Conservation (phyloP, 2,113 vertebrate genomes). For the Neolamprologus devosi region DNA sequence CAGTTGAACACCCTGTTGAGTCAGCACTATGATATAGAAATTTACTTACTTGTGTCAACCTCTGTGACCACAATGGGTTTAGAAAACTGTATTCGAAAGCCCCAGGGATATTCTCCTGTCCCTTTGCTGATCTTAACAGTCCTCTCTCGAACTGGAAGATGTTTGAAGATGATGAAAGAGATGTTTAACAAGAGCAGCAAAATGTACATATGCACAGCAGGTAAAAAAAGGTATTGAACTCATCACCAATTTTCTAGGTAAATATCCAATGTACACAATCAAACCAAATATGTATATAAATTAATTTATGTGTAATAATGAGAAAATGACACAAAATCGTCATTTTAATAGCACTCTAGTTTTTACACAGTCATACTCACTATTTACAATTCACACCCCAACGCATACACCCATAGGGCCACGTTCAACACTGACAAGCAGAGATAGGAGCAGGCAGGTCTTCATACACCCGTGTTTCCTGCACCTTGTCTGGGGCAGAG, state of each 20-base stretch:
- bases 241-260: not conserved
- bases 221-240: not conserved
- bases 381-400: not conserved
- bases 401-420: not conserved
- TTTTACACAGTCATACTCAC: not conserved
- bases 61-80: slow-evolving; percentile 90
- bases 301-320: not conserved
- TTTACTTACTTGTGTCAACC: slow-evolving; percentile 87
- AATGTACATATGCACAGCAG: not conserved
- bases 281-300: not conserved
- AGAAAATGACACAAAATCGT: not conserved
- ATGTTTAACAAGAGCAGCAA: not conserved
- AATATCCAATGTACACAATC: not conserved
- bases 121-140: slow-evolving; percentile 82
- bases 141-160: slow-evolving; percentile 78
- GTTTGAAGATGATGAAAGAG: not conserved
- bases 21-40: not conserved
- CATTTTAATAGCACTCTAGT: not conserved
- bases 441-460: not conserved
- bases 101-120: slow-evolving; percentile 84
- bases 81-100: slow-evolving; percentile 89
- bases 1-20: not conserved
- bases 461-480: not conserved
- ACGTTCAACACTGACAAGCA: not conserved
- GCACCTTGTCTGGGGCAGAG: not conserved